Conservation (phyloP, 2,797 vertebrate species). For the Steatocranus sp. region DNA sequence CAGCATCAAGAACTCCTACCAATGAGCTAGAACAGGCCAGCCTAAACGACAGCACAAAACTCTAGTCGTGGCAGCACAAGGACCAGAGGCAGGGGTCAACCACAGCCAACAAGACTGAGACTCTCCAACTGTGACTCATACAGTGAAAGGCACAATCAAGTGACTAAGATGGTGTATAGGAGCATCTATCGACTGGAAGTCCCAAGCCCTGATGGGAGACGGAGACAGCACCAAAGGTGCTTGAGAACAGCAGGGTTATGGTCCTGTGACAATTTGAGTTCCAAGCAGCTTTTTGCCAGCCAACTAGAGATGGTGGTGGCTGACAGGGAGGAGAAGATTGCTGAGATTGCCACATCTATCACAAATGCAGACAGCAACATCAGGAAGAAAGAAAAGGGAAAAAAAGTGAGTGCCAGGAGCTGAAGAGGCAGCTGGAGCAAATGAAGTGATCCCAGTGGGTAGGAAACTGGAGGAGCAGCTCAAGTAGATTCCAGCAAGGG, state of each 20-base stretch:
- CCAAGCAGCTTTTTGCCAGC: rapidly evolving
- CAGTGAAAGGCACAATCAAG: neutral
- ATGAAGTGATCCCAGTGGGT: neutral
- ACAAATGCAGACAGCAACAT: neutral
- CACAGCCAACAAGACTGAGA: neutral
- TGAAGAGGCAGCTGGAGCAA: neutral
- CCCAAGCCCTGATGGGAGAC: neutral
- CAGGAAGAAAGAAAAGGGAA: neutral
- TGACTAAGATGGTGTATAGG: neutral
- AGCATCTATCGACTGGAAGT: neutral
- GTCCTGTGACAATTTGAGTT: neutral
- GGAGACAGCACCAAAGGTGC: rapidly evolving
- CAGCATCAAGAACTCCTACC: neutral
- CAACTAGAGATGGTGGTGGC: neutral
- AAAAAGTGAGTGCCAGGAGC: rapidly evolving
- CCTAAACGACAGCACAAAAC: rapidly evolving
- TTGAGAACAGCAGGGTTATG: rapidly evolving
- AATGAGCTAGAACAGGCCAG: neutral
- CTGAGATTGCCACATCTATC: neutral
- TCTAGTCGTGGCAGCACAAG: neutral
- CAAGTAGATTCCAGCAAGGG: neutral
- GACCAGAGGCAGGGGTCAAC: neutral
- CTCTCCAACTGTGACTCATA: neutral
- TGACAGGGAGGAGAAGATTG: neutral
- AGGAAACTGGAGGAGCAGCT: neutral